Evolutionary conservation across 1,140 invertebrate species (phyloP).

Genomic region (Cyrtorhinus lividipennis): DNA sequence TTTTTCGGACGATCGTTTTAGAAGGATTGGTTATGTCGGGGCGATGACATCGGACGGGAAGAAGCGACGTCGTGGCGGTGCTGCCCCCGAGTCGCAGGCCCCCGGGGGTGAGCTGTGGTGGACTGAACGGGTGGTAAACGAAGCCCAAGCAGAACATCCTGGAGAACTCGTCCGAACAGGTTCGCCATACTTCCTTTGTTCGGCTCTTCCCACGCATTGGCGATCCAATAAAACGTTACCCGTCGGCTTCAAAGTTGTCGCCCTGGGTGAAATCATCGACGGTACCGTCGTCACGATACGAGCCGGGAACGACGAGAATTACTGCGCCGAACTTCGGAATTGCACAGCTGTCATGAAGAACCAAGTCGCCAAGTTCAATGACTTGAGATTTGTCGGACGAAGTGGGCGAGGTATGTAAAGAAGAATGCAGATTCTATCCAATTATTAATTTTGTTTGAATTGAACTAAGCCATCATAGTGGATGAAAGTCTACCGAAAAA

Average conservation of each 20-base stretch:
- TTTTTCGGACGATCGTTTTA: too few relatives aligned
- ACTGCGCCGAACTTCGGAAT: too few relatives aligned
- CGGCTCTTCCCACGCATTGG: conserved; percentile 86
- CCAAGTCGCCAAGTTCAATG: too few relatives aligned
- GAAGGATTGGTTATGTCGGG: background rate
- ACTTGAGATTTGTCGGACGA: conserved; percentile 88
- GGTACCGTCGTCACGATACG: conserved; percentile 83
- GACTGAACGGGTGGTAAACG: conserved; percentile 54
- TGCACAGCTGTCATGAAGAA: conserved; percentile 86
- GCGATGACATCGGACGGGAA: conserved; percentile 22
- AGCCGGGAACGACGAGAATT: too few relatives aligned
- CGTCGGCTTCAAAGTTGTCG: conserved; percentile 79
- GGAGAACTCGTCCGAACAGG: conserved; percentile 74
- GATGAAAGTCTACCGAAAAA: too few relatives aligned
- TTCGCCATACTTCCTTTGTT: conserved; percentile 89
- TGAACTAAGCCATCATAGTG: too few relatives aligned
- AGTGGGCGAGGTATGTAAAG: conserved; percentile 87
- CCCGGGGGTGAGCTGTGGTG: conserved; percentile 42
- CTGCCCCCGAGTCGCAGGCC: conserved; percentile 18
- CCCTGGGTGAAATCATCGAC: conserved; percentile 75
- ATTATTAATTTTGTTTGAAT: too few relatives aligned
- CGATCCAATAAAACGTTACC: conserved; percentile 91
- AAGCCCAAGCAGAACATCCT: conserved; percentile 63
- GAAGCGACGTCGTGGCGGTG: conserved; percentile 21
- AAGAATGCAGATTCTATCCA: too few relatives aligned